These are phyloP conservation scores for Muraenolepis orangiensis DNA, from an alignment of 2,797 vertebrate genomes.

Conservation along the genomic window DNA sequence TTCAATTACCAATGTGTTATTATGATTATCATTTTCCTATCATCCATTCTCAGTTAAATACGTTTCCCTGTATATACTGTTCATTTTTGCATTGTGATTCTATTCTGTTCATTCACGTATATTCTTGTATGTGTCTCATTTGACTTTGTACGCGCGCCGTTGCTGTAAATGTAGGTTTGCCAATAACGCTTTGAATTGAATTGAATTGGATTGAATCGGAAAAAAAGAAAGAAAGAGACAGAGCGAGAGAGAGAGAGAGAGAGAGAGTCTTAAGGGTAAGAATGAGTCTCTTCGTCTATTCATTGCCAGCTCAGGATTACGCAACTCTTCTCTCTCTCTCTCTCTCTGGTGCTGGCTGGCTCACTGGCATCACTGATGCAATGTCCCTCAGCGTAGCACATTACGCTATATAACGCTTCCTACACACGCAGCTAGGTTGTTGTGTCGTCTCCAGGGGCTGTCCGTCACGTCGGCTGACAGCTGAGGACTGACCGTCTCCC, in stretches of 20 bases:
- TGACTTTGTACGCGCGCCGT: background rate
- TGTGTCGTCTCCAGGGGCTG: background rate
- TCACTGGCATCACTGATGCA: conserved; percentile 16
- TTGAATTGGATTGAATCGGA: background rate
- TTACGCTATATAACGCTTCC: background rate
- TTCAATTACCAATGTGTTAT: background rate
- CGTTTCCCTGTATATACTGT: background rate
- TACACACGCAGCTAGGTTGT: background rate
- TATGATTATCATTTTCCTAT: background rate
- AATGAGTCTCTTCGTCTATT: conserved; percentile 14
- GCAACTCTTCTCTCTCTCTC: too few species aligned
- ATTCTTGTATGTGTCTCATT: background rate
- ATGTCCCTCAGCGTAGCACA: conserved; percentile 20
- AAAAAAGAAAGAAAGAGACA: too few species aligned
- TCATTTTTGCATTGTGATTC: background rate
- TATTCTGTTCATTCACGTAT: background rate
- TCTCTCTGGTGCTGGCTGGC: too few species aligned
- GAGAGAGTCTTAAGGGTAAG: too few species aligned
- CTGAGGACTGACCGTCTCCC: too few species aligned
- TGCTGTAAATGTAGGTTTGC: background rate
- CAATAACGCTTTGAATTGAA: background rate
- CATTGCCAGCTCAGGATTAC: conserved; percentile 13
- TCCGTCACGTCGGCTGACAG: background rate
- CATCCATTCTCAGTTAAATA: background rate
- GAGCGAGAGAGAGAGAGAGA: too few species aligned